Base-by-base conservation (phyloP, 2,797 vertebrate species). In the Sparus aurata region DNA sequence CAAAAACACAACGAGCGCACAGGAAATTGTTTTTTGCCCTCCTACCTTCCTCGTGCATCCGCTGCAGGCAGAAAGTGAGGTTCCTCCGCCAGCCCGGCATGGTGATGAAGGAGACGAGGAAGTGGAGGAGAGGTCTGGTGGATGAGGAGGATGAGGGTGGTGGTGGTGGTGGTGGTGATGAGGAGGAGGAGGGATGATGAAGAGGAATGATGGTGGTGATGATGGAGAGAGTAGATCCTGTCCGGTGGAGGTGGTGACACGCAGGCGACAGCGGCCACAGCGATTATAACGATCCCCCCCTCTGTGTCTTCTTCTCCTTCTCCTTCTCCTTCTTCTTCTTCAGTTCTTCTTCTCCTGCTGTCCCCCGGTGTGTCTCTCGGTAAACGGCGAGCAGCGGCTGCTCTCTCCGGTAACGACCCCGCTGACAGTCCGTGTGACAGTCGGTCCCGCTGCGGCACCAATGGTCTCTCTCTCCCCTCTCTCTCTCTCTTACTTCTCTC, bases 61-160 rank as follows among this genome's bases (percentile, higher is more conserved):
- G 95, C 95, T 97, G 97, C 95, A 98, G 95, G 86, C 97, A 98
- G 87, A 97, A 92, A 94, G 95, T 95, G 90, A 98, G 96, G 92
- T 97, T 97, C 90, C 95, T 96, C 91, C 97, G 94, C 97, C 97
- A 98, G 78, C 97, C 96, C 61, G 97, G 97, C 97, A 98, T 98
- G 85, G 75, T 91, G 84, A 74, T 77, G 74, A 73, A 47, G 81
- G 43, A 71, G 61, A 76, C 52, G 85, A 83, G 64, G 66, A 62
- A 59, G 66, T 46, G 43, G 78, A 74, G 50, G 63, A 79, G 63
- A 82, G 83, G 74, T 87, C 75, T 65, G 12, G 60, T 23, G 73
- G 75, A 70, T 34, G 83, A 80, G 47, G 57, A 69, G 20, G 57
- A 52, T 17, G 77, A 30, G 43, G 71, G 16, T 61, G 73, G 53